Evolutionary conservation across 2,113 vertebrate species (phyloP), one percentile per base, ranked within the genome.

Genomic region (Pangasianodon gigas): DNA sequence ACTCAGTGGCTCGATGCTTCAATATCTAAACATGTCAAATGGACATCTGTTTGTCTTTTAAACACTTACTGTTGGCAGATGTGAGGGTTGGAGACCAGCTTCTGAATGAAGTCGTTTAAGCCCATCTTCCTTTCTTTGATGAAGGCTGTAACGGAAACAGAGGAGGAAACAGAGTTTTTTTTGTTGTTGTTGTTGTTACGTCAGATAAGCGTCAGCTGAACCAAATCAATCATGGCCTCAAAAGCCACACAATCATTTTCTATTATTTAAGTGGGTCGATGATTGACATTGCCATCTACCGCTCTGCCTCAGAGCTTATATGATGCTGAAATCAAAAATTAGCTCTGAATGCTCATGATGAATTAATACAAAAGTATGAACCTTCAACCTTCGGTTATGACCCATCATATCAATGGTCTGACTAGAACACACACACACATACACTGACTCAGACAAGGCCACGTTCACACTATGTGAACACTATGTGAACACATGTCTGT

Each of bases 81-180:
- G 86, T 96, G 95, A 62, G 96, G 95, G 41, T 94, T 96, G 2
- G 96, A 96, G 77, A 96, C 96, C 92, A 97, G 95, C 91, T 93
- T 96, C 94, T 96, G 96, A 90, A 97, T 96, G 93, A 97, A 96
- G 94, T 97, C 96, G 79, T 96, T 96, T 90, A 96, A 93, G 10
- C 96, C 96, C 95, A 97, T 96, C 92, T 96, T 97, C 74, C 96
- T 95, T 93, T 97, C 96, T 93, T 97, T 97, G 92, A 97, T 96
- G 92, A 96, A 97, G 91, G 96, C 96, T 97, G 94, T 26, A 91
- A 58, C 10, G 1, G 26, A 91, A 85, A 90, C 48, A 79, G 10
- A 88, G 19, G 0, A 13, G 1, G 51, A 37, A 37, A 37, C 37
- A 37, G 37, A 37, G 37, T 52, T 29, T 51, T 1, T 67, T 67